Percentiles rank a stretch among this genome's conserved stretches.
Conservation (phyloP, 2,113 vertebrate genomes). For the Bungarus multicinctus region DNA sequence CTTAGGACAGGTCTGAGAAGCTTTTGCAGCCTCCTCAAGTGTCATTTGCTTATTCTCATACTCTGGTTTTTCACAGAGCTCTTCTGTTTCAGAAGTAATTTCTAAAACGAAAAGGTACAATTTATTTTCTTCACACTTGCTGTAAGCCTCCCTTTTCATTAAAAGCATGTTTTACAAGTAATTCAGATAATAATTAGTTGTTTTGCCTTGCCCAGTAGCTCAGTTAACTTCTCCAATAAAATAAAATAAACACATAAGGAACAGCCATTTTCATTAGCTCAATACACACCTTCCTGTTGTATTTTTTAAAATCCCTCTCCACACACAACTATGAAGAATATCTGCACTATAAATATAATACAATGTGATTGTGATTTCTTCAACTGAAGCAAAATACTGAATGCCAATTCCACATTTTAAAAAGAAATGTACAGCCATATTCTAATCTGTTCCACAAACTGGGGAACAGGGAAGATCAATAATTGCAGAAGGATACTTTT, state of each 20-base stretch:
- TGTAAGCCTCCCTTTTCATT: neutral
- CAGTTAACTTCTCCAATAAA: neutral
- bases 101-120: slow-evolving; percentile 68
- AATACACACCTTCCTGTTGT: neutral
- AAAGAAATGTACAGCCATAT: neutral
- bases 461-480: neutral
- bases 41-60: slow-evolving; percentile 77
- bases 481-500: neutral
- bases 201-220: neutral
- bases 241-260: neutral
- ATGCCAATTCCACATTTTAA: neutral
- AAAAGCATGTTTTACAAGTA: neutral
- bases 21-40: slow-evolving; percentile 41
- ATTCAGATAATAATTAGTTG: neutral
- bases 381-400: neutral
- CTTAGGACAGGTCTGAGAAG: slow-evolving; percentile 46
- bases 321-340: neutral
- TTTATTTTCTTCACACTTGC: neutral
- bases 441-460: neutral
- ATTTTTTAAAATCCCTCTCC: neutral
- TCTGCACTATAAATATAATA: neutral
- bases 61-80: slow-evolving; percentile 88
- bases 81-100: slow-evolving; percentile 93
- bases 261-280: neutral
- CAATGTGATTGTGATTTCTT: neutral